Base-by-base conservation (phyloP, 2,113 vertebrate genomes). In the Dasyornis broadbenti region DNA sequence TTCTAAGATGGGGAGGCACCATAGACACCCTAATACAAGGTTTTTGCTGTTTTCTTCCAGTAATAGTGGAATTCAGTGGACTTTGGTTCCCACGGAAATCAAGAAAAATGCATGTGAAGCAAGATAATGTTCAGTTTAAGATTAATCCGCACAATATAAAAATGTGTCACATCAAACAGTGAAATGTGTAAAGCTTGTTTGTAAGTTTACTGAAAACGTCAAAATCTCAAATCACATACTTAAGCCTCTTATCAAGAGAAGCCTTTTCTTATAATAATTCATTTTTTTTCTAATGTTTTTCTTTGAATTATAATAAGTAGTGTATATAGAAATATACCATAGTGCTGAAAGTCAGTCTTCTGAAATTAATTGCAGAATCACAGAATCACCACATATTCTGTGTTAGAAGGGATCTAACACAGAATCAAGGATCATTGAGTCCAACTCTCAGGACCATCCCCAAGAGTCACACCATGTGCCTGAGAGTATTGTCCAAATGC, bases 401-500 rank as follows among this genome's bases (percentile, higher is more conserved):
- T n/a, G n/a, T 6, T n/a, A 30, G 30, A 63, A 54, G n/a, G n/a
- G 16, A 30, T 9, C 16, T 30, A 63, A n/a, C n/a, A n/a, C n/a
- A n/a, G n/a, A n/a, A n/a, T n/a, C 24, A 71, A 71, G 30, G 8
- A 47, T 56, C 40, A n/a, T 20, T 1, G 5, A 54, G 24, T 63
- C 40, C n/a, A 35, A 21, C 16, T 79, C n/a, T 0, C 9, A 50
- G 44, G 37, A 37, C 31, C 44, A 50, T 84, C 33, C 8, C 26
- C 27, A 57, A 27, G 42, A 31, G 6, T 35, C 24, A 27, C 50
- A 80, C 17, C 11, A 27, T 35, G 26, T 42, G 14, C 50, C 57
- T 23, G 17, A 50, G 17, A 64, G 31, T 6, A 3, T 2, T 64
- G 27, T 57, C 33, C 44, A 72, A 72, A 44, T 0, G 0, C 5